A percentile compares a stretch with the other conserved stretches of the same genome.
phyloP scores from a whole-genome alignment of 2,797 vertebrate species.

The Philypnodon macrostomus region DNA sequence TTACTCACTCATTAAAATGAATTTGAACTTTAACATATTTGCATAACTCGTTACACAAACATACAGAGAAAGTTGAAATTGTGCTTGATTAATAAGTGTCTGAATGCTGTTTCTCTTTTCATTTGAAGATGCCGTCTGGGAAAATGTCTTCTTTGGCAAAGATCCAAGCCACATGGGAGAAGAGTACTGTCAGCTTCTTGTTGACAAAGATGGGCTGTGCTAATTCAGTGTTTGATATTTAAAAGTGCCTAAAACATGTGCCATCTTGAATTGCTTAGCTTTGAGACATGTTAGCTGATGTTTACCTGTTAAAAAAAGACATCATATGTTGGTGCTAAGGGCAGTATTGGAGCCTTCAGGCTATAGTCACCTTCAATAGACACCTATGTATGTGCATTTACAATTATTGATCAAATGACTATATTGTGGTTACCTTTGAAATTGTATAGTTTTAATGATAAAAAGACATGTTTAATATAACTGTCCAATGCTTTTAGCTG shows the following conservation, averaged over 20 bases:
- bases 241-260: neutral
- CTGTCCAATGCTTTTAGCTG: no score
- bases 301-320: neutral
- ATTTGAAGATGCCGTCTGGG: neutral
- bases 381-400: no score
- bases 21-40: slow-evolving; percentile 67
- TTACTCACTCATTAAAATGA: slow-evolving; percentile 69
- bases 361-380: no score
- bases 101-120: slow-evolving; percentile 24
- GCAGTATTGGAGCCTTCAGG: neutral
- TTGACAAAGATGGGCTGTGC: neutral
- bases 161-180: neutral
- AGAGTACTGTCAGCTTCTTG: no score
- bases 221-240: neutral
- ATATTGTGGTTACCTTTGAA: no score
- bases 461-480: no score
- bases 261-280: neutral
- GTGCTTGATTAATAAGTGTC: slow-evolving; percentile 53
- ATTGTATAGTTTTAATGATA: no score
- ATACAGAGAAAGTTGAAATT: slow-evolving; percentile 45
- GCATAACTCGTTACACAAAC: slow-evolving; percentile 57
- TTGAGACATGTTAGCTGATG: neutral
- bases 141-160: neutral
- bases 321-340: neutral
- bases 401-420: no score